Evolutionary conservation across 1,140 invertebrate genomes (phyloP).

Genomic region (Papilio polyxenes): DNA sequence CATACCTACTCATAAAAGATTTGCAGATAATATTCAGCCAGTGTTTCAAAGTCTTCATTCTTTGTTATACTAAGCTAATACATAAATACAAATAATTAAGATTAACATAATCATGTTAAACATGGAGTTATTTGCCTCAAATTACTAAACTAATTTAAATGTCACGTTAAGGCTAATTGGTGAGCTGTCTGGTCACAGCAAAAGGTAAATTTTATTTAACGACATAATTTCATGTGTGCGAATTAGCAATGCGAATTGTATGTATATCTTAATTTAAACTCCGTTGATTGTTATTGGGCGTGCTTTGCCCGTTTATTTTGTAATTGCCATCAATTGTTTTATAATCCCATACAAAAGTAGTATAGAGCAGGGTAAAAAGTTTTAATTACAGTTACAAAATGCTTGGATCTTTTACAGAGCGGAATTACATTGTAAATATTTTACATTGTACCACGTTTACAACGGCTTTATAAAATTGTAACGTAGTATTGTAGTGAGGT

Average conservation of each 20-base stretch:
- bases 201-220: constrained; percentile 36
- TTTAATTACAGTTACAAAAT: constrained; percentile 31
- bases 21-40: not conserved
- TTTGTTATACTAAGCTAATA: not conserved
- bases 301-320: constrained; percentile 36
- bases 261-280: constrained; percentile 38
- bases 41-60: not conserved
- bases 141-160: constrained; percentile 44
- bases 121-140: constrained; percentile 26
- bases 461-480: constrained; percentile 31
- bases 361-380: not conserved
- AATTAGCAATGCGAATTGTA: constrained; percentile 58
- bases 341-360: constrained; percentile 26
- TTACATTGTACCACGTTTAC: constrained; percentile 34
- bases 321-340: constrained; percentile 40
- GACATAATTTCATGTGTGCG: constrained; percentile 47
- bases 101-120: constrained; percentile 50
- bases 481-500: constrained; percentile 1
- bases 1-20: not conserved
- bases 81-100: constrained; percentile 44
- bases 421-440: constrained; percentile 18
- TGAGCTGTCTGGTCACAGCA: constrained; percentile 18
- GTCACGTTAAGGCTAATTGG: constrained; percentile 41
- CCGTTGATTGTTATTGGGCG: constrained; percentile 38
- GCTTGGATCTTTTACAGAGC: constrained; percentile 37